Evolutionary conservation across 2,797 vertebrate genomes (phyloP).

Genomic region (Myoxocephalus aenaeus): DNA sequence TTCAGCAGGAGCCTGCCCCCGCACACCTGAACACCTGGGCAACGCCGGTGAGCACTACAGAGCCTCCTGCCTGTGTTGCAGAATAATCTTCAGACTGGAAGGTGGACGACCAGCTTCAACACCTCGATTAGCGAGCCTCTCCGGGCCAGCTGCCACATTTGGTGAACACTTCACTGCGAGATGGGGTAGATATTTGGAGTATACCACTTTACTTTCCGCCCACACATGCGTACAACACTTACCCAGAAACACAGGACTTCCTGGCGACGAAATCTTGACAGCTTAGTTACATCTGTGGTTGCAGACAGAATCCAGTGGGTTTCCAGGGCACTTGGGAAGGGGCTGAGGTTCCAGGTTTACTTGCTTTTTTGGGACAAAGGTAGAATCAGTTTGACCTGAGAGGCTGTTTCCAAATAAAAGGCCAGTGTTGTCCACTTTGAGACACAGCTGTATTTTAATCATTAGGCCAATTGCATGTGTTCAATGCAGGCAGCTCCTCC

Average conservation of each 20-base stretch:
- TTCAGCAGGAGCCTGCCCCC: neutral
- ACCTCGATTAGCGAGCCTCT: constrained; percentile 2
- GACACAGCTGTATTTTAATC: constrained; percentile 48
- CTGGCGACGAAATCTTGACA: constrained; percentile 67
- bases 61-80: constrained; percentile 10
- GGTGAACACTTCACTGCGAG: constrained; percentile 15
- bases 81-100: constrained; percentile 6
- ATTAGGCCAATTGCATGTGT: constrained; percentile 55
- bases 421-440: constrained; percentile 54
- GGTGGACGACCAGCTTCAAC: constrained; percentile 20
- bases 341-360: constrained; percentile 64
- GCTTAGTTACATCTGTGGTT: constrained; percentile 70
- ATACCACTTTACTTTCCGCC: constrained; percentile 12
- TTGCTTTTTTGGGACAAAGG: constrained; percentile 64
- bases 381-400: constrained; percentile 78
- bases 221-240: constrained; percentile 50
- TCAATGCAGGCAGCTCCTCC: constrained; percentile 37
- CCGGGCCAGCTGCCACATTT: constrained; percentile 28
- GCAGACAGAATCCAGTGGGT: constrained; percentile 51
- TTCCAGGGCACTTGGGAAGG: constrained; percentile 71
- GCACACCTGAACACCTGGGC: neutral
- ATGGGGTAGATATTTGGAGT: neutral
- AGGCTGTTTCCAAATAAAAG: constrained; percentile 60
- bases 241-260: constrained; percentile 75
- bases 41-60: neutral